Conservation (phyloP, 2,888 invertebrate species). For the Epicampocera succincta region DNA sequence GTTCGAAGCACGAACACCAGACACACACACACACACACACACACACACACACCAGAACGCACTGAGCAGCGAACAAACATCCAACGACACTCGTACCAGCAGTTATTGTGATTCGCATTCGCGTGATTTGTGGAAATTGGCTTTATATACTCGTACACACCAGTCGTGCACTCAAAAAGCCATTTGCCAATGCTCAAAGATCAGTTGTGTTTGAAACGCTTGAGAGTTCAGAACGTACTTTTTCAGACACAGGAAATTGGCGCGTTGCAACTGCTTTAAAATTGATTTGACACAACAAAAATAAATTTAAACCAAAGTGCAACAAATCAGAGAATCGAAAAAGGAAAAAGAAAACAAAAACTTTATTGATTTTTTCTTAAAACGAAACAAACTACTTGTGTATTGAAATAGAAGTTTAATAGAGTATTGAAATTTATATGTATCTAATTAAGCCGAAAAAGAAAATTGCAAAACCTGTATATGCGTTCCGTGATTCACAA, state of each 20-base stretch:
- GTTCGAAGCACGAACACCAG: neutral
- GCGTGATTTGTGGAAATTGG: conserved; percentile 57
- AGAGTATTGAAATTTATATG: conserved; percentile 37
- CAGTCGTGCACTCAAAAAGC: conserved; percentile 60
- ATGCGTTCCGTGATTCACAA: conserved; percentile 41
- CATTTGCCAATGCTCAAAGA: conserved; percentile 72
- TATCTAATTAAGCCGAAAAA: conserved; percentile 22
- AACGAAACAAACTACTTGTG: conserved; percentile 12
- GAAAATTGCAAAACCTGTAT: conserved; percentile 51
- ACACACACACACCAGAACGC: neutral
- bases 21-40: neutral
- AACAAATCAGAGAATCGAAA: conserved; percentile 34
- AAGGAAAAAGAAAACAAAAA: conserved; percentile 38
- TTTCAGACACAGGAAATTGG: conserved; percentile 60
- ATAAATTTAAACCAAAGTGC: conserved; percentile 50
- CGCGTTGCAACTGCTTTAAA: conserved; percentile 65
- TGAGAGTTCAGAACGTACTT: conserved; percentile 78
- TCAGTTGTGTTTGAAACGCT: conserved; percentile 81
- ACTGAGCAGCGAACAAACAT: conserved; percentile 22
- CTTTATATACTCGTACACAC: conserved; percentile 71
- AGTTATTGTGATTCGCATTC: conserved; percentile 46
- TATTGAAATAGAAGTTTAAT: conserved; percentile 30
- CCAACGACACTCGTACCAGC: conserved; percentile 13
- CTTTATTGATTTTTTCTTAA: conserved; percentile 12
- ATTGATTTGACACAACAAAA: conserved; percentile 6